Evolutionary conservation across 2,797 vertebrate genomes (phyloP).

Genomic region (Rachycentron canadum): DNA sequence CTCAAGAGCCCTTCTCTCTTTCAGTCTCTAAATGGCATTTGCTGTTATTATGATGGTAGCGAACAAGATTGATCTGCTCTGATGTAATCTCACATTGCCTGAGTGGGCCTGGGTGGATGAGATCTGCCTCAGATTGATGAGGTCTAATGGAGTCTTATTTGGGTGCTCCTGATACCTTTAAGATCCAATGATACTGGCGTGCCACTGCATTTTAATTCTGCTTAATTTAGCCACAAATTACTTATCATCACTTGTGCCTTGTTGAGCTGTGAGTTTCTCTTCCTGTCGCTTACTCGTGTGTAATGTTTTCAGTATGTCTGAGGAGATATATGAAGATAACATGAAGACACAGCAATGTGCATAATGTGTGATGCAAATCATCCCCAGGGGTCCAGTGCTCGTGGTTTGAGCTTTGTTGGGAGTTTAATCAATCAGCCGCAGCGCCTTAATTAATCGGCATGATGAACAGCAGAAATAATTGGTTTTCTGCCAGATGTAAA

Average conservation of each 20-base stretch:
- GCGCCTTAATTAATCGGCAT: constrained; percentile 80
- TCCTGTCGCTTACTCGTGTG: constrained; percentile 13
- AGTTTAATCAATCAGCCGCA: constrained; percentile 81
- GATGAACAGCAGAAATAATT: constrained; percentile 83
- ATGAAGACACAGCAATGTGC: constrained; percentile 45
- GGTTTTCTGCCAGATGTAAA: constrained; percentile 81
- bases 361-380: constrained; percentile 63
- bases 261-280: constrained; percentile 36
- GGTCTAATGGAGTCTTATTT: constrained; percentile 66
- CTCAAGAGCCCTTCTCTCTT: constrained; percentile 65
- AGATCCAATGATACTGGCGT: constrained; percentile 29
- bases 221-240: constrained; percentile 56
- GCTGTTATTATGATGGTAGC: constrained; percentile 64
- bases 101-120: constrained; percentile 61
- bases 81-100: constrained; percentile 66
- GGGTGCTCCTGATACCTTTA: constrained; percentile 40
- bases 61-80: constrained; percentile 65
- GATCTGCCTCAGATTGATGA: constrained; percentile 66
- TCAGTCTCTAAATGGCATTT: constrained; percentile 64
- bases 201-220: constrained; percentile 50
- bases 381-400: constrained; percentile 47
- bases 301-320: constrained; percentile 37
- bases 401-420: constrained; percentile 68
- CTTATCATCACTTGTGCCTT: constrained; percentile 53
- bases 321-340: constrained; percentile 53